Conservation (phyloP, 2,888 invertebrate genomes). For the Zygaena filipendulae region DNA sequence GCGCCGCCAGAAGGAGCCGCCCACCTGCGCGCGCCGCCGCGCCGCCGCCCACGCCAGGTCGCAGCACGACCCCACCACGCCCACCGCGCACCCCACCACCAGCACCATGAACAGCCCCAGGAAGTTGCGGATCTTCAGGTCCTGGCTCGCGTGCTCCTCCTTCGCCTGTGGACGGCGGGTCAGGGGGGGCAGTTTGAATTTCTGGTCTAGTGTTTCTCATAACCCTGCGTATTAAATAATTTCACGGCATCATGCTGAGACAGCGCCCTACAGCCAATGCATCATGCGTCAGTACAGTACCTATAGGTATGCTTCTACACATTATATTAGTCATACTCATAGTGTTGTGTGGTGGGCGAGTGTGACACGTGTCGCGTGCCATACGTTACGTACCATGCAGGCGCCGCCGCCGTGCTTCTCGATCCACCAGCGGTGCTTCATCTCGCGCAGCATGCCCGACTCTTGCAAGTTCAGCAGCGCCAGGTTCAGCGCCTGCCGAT, state of each 20-base stretch:
- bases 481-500: conserved; percentile 80
- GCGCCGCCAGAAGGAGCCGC: conserved; percentile 26
- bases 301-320: no score
- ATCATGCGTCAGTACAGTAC: not conserved
- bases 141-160: conserved; percentile 37
- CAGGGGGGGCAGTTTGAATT: no score
- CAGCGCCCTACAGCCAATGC: no score
- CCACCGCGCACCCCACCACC: conserved; percentile 72
- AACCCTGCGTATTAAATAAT: not conserved
- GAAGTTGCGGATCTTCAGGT: conserved; percentile 76
- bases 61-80: conserved; percentile 72
- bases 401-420: conserved; percentile 81
- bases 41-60: conserved; percentile 61
- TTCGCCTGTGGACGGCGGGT: conserved; percentile 34
- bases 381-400: conserved; percentile 72
- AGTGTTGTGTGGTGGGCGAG: no score
- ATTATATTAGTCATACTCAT: no score
- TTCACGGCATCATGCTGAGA: not conserved
- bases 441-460: conserved; percentile 76
- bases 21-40: conserved; percentile 26
- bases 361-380: no score
- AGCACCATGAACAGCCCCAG: conserved; percentile 84
- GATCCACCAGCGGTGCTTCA: conserved; percentile 93
- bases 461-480: conserved; percentile 89
- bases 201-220: not conserved